Percentiles rank a stretch among this genome's conserved stretches.
Conservation (phyloP, 2,113 vertebrate species). For the Chauna torquata region DNA sequence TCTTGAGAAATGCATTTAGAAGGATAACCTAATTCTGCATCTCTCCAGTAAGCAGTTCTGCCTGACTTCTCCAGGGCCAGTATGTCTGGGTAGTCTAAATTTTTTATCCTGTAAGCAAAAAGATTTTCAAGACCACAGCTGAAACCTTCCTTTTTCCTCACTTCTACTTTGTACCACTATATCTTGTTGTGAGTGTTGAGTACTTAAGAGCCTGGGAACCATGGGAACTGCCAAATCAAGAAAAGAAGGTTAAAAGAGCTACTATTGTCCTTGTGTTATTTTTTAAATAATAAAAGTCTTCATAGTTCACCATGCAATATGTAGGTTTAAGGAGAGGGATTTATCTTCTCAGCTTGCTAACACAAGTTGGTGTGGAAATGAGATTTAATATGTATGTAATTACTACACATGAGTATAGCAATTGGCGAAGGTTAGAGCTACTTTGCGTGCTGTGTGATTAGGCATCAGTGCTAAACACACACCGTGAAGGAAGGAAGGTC, state of each 20-base stretch:
- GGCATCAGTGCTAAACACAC: background rate
- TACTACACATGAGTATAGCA: background rate
- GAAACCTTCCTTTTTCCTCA: background rate
- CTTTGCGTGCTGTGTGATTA: background rate
- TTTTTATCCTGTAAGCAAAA: background rate
- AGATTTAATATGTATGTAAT: background rate
- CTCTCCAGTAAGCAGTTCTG: slow-evolving; percentile 1
- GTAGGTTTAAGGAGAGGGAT: background rate
- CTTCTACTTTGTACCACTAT: background rate
- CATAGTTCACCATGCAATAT: background rate
- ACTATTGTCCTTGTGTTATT: background rate
- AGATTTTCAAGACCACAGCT: background rate
- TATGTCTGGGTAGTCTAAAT: background rate
- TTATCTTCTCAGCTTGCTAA: background rate
- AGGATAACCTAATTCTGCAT: slow-evolving; percentile 19
- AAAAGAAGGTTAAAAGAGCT: background rate
- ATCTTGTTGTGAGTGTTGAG: background rate
- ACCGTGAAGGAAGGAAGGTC: background rate
- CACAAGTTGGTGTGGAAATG: background rate
- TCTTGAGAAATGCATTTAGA: background rate
- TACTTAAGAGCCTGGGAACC: background rate
- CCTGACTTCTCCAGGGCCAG: background rate
- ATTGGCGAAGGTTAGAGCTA: background rate
- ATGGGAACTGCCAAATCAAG: background rate
- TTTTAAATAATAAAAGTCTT: background rate